Percentiles rank a stretch among this genome's conserved stretches.
Conservation (phyloP, 2,113 vertebrate species). For the Trachemys scripta region DNA sequence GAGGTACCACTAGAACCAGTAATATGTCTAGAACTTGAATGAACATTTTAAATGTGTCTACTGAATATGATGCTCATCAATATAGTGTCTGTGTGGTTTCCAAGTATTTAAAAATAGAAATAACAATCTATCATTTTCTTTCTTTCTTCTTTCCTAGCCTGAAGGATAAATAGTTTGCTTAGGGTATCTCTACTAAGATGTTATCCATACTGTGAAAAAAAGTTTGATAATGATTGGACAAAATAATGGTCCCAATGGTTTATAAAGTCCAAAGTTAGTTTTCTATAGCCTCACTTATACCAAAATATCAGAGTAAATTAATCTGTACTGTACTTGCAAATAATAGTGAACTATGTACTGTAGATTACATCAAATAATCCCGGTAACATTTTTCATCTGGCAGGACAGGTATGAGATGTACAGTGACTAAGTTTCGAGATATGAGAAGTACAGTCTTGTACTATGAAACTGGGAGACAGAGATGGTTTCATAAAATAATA, state of each 20-base stretch:
- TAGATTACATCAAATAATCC: neutral
- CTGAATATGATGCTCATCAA: neutral
- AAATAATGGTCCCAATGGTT: neutral
- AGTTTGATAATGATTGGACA: neutral
- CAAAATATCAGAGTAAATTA: neutral
- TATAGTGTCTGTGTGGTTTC: neutral
- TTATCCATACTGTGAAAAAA: neutral
- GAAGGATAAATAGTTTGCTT: neutral
- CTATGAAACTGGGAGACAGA: neutral
- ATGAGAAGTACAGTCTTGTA: neutral
- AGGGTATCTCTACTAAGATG: neutral
- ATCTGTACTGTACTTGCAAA: neutral
- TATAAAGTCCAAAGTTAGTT: neutral
- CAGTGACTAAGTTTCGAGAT: neutral
- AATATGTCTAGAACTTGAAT: neutral
- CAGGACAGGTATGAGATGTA: neutral
- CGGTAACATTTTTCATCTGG: neutral
- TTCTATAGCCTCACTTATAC: neutral
- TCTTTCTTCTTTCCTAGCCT: neutral
- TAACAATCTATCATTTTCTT: neutral
- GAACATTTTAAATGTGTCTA: neutral
- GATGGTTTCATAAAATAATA: neutral
- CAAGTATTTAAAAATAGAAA: neutral
- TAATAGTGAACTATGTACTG: neutral
- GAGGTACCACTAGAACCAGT: neutral